phyloP scores from a whole-genome alignment of 2,113 vertebrate genomes.

The Psittacus erithacus region DNA sequence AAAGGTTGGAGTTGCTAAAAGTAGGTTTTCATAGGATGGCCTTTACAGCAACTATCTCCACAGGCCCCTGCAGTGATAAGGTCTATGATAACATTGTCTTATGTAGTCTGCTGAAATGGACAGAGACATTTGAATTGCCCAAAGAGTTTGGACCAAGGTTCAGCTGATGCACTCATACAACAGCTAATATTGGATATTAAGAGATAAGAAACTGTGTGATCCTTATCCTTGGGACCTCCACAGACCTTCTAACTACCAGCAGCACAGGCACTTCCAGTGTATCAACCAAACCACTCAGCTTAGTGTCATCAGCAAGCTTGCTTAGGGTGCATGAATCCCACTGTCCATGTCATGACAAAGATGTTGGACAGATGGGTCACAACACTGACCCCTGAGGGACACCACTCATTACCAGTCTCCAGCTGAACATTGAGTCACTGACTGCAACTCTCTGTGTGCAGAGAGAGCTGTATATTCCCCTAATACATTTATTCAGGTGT shows the following conservation, averaged over 20 bases:
- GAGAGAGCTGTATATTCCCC: not conserved
- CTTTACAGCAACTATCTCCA: not conserved
- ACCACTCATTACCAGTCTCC: not conserved
- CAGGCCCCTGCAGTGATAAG: accelerated
- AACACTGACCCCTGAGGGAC: not conserved
- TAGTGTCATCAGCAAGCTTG: not conserved
- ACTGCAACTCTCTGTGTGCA: not conserved
- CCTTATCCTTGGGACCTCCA: not conserved
- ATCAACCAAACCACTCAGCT: not conserved
- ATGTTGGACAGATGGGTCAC: not conserved
- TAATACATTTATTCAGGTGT: not conserved
- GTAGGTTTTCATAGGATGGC: not conserved
- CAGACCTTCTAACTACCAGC: not conserved
- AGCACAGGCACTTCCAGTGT: not conserved
- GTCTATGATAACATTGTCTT: not conserved
- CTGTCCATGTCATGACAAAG: not conserved
- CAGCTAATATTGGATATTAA: not conserved
- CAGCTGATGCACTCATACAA: not conserved
- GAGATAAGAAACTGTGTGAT: not conserved
- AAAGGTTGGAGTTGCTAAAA: not conserved
- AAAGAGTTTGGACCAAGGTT: not conserved
- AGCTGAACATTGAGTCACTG: not conserved
- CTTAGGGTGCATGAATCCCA: not conserved
- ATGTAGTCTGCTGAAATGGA: not conserved
- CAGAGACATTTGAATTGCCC: not conserved